A percentile compares a stretch with the other conserved stretches of the same genome.
Evolutionary conservation across 2,888 invertebrate genomes (phyloP).

Genomic region (Sminthurinus aureus): DNA sequence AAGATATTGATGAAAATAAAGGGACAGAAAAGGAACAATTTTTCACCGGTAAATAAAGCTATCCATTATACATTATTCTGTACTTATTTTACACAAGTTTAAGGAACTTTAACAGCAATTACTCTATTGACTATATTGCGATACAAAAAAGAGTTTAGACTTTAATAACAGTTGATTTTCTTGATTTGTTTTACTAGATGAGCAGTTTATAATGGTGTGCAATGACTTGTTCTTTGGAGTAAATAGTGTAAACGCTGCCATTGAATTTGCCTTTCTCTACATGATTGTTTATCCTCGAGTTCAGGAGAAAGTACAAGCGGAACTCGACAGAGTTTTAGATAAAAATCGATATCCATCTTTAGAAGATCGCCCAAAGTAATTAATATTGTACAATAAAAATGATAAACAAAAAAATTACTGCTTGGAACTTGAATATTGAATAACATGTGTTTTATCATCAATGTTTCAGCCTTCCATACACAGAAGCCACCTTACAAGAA

Average conservation of each 20-base stretch:
- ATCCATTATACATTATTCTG: too few species aligned
- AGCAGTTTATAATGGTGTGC: conserved; percentile 47
- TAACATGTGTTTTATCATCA: background rate
- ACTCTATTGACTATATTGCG: too few species aligned
- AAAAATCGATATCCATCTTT: conserved; percentile 35
- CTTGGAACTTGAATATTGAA: background rate
- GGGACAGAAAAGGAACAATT: conserved; percentile 7
- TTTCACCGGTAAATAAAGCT: conserved; percentile 34
- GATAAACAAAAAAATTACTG: background rate
- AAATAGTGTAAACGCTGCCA: conserved; percentile 45
- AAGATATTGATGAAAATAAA: conserved; percentile 44
- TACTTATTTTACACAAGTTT: too few species aligned
- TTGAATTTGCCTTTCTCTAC: conserved; percentile 48
- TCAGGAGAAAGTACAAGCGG: conserved; percentile 45
- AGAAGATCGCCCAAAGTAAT: conserved; percentile 43
- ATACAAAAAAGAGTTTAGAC: too few species aligned
- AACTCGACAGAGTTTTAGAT: conserved; percentile 48
- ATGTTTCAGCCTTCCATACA: conserved; percentile 46
- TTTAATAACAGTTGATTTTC: too few species aligned
- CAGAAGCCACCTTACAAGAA: conserved; percentile 49
- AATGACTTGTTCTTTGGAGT: conserved; percentile 47
- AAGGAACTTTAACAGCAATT: too few species aligned
- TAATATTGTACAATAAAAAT: background rate
- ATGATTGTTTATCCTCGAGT: conserved; percentile 48
- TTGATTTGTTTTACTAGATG: conserved; percentile 29